Evolutionary conservation across 1,140 invertebrate genomes (phyloP).

Genomic region (Megalopta genalis): DNA sequence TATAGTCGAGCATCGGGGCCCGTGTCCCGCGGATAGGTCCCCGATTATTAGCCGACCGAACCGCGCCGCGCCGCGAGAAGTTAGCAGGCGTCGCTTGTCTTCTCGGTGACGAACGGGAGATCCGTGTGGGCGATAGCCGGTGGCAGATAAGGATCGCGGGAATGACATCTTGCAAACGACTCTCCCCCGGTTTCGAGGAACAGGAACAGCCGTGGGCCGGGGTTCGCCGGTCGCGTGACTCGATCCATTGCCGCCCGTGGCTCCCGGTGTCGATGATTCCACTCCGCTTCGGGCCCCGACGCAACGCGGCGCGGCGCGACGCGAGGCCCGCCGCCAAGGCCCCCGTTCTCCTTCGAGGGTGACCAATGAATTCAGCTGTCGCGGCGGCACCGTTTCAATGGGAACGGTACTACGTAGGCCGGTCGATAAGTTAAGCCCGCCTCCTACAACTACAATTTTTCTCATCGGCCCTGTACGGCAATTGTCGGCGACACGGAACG

Average conservation of each 20-base stretch:
- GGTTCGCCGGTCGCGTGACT: constrained; percentile 54
- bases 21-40: not conserved
- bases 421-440: no score
- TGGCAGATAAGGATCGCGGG: constrained; percentile 29
- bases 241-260: constrained; percentile 43
- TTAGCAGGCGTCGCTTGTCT: not conserved
- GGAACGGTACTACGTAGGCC: not conserved
- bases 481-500: no score
- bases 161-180: constrained; percentile 44
- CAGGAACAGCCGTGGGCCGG: constrained; percentile 4
- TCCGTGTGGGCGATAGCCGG: constrained; percentile 2
- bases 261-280: constrained; percentile 51
- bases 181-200: constrained; percentile 27
- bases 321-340: no score
- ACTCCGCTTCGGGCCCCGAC: constrained; percentile 16
- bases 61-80: no score
- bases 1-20: no score
- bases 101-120: constrained; percentile 14
- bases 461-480: no score
- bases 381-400: constrained; percentile 9
- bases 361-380: constrained; percentile 25
- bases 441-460: no score
- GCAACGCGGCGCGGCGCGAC: no score
- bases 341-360: constrained; percentile 9
- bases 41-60: constrained; percentile 1